A percentile compares a stretch with the other conserved stretches of the same genome.
phyloP scores from a whole-genome alignment of 2,888 invertebrate species.

The Eilema griseolum region DNA sequence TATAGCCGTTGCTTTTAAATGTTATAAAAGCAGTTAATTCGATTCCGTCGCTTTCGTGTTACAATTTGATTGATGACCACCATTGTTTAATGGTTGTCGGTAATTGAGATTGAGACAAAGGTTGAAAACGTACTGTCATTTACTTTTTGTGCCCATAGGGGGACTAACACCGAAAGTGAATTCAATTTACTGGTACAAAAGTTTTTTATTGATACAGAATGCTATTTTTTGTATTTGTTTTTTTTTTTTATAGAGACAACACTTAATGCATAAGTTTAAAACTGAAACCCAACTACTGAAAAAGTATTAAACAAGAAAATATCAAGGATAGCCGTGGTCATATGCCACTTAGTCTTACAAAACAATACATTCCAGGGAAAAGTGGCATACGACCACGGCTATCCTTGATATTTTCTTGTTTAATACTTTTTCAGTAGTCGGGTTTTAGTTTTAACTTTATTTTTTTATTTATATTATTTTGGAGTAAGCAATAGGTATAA shows the following conservation, averaged over 20 bases:
- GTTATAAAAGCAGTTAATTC: slow-evolving; percentile 54
- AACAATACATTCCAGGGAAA: too few species aligned
- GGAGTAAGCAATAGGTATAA: too few species aligned
- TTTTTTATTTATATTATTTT: too few species aligned
- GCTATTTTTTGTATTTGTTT: background rate
- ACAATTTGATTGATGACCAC: slow-evolving; percentile 52
- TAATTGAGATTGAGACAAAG: slow-evolving; percentile 41
- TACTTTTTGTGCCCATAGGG: background rate
- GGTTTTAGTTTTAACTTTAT: too few species aligned
- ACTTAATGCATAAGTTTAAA: background rate
- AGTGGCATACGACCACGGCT: too few species aligned
- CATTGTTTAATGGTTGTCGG: slow-evolving; percentile 41
- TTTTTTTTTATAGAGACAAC: background rate
- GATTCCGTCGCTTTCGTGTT: slow-evolving; percentile 46
- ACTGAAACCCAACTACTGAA: too few species aligned
- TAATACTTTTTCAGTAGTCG: too few species aligned
- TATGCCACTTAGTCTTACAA: too few species aligned
- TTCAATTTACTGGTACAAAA: background rate
- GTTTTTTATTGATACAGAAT: background rate
- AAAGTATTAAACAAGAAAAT: too few species aligned
- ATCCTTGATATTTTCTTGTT: too few species aligned
- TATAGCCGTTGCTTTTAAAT: slow-evolving; percentile 46
- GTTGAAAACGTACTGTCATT: slow-evolving; percentile 17
- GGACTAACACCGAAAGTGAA: background rate
- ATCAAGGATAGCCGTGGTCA: too few species aligned